phyloP scores from a whole-genome alignment of 2,888 invertebrate genomes.

The Philopedon plagiatum region DNA sequence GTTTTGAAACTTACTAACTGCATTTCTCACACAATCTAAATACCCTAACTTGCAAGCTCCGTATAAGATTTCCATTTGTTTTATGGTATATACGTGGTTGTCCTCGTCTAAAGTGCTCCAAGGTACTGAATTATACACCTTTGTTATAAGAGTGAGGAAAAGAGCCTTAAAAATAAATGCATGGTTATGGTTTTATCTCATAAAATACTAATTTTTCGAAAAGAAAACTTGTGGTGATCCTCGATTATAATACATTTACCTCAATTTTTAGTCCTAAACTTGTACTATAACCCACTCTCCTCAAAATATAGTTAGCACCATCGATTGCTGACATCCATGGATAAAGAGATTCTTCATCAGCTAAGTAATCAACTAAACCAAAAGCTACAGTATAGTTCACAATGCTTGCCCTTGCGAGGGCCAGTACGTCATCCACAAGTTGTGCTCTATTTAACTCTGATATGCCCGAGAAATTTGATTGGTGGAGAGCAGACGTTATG shows the following conservation, averaged over 20 bases:
- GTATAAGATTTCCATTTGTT: slow-evolving; percentile 73
- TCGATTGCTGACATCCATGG: slow-evolving; percentile 79
- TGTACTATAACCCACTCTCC: slow-evolving; percentile 40
- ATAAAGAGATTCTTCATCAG: slow-evolving; percentile 76
- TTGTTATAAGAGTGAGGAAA: slow-evolving; percentile 28
- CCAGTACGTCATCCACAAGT: slow-evolving; percentile 80
- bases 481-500: slow-evolving; percentile 68
- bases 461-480: slow-evolving; percentile 69
- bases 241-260: slow-evolving; percentile 6
- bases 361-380: slow-evolving; percentile 77
- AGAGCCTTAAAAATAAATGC: slow-evolving; percentile 33
- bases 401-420: slow-evolving; percentile 73
- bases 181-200: too few relatives aligned
- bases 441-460: slow-evolving; percentile 81
- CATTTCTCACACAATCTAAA: slow-evolving; percentile 71
- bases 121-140: slow-evolving; percentile 39
- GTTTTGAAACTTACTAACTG: slow-evolving; percentile 54
- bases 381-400: slow-evolving; percentile 73
- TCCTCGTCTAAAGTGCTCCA: slow-evolving; percentile 48
- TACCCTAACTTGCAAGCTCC: slow-evolving; percentile 77
- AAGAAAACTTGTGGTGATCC: too few relatives aligned
- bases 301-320: slow-evolving; percentile 48
- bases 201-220: background rate
- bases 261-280: slow-evolving; percentile 34
- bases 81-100: slow-evolving; percentile 72